Evolutionary conservation across 1,140 invertebrate genomes (phyloP), one percentile per base, ranked within the genome.

Genomic region (Dysdera silvatica): DNA sequence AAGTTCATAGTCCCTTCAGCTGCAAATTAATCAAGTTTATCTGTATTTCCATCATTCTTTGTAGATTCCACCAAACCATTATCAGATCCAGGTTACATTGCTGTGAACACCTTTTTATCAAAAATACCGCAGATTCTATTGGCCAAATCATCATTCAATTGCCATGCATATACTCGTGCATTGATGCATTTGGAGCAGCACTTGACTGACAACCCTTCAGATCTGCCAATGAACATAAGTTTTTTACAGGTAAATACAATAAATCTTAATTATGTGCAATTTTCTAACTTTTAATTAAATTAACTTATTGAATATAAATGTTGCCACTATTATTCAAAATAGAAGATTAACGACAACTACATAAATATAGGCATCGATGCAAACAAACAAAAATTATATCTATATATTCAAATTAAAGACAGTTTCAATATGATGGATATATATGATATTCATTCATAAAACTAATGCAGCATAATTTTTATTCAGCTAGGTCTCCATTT

Each of bases 151-250:
- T 77, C 80, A n/a, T 81, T 77, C 61, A 74, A 75, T 40, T 82
- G 80, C 68, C 75, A 79, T 49, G 79, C 79, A 4, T 81, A 78
- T 68, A 74, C 78, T 3, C 68, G 82, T 26, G 76, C 82, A 4
- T 69, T 84, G 40, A 76, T 78, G 70, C 80, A 82, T 68, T 74
- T 80, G 62, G 82, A 82, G 68, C 71, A 74, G 26, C 74, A 76
- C 68, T 67, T 82, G 5, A 72, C 73, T 40, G 65, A 68, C 29
- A 66, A 71, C 40, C 65, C 71, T 48, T 47, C 68, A 24, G 54
- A 75, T 53, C 65, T 79, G 10, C 73, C 77, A 37, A 71, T 75
- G 35, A 72, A 79, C 26, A 68, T 80, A 8, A 74, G 74, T 33
- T 77, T 79, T 57, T 71, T 79, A 32, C 78, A 80, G 74, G 76